phyloP scores from a whole-genome alignment of 2,113 vertebrate species.

The Turnix velox region DNA sequence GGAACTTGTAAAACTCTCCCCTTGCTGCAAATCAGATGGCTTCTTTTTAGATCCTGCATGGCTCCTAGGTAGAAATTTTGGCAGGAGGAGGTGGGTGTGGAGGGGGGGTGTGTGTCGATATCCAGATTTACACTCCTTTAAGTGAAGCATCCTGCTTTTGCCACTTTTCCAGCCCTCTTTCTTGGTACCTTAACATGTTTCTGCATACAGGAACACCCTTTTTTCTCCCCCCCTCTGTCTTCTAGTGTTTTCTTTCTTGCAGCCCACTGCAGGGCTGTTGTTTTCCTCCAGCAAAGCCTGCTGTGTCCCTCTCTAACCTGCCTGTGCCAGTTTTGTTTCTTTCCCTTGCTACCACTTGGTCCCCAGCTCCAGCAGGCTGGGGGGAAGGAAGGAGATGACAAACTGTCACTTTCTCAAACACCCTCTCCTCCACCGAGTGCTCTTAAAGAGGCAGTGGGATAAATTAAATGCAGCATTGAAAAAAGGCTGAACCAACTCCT shows the following conservation, averaged over 20 bases:
- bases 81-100: neutral
- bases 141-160: neutral
- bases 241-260: neutral
- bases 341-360: slow-evolving; percentile 1
- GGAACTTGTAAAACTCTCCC: neutral
- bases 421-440: slow-evolving; percentile 33
- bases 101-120: neutral
- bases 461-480: slow-evolving; percentile 54
- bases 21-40: neutral
- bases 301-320: neutral
- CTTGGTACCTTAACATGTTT: neutral
- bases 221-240: neutral
- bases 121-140: neutral
- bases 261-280: neutral
- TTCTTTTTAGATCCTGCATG: neutral
- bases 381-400: slow-evolving; percentile 55
- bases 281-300: neutral
- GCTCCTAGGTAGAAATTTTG: neutral
- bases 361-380: neutral
- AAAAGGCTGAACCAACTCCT: slow-evolving; percentile 52
- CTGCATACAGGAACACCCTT: neutral
- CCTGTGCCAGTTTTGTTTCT: neutral
- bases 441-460: slow-evolving; percentile 62
- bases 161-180: neutral
- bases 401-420: slow-evolving; percentile 61